These are phyloP conservation scores for Hormaphis cornu DNA, from an alignment of 1,140 invertebrate species.

Conservation along the genomic window DNA sequence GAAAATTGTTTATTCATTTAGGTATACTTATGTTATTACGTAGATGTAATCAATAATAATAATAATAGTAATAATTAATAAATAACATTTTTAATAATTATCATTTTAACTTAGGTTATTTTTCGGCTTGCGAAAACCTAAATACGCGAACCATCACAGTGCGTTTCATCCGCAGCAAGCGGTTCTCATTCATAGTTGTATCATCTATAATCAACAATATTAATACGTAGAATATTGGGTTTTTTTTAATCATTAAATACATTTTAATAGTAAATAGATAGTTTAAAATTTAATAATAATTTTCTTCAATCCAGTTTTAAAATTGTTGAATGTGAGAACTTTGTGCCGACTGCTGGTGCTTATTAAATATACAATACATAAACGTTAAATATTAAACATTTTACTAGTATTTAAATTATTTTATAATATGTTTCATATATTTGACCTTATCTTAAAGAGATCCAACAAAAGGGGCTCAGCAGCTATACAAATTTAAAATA, in stretches of 20 bases:
- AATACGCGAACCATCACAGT: conserved; percentile 28
- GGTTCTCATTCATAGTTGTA: conserved; percentile 13
- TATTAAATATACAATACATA: conserved; percentile 12
- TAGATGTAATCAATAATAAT: conserved; percentile 13
- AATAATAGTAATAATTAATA: conserved; percentile 29
- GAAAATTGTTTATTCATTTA: conserved; percentile 11
- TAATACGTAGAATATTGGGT: neutral
- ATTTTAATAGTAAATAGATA: conserved; percentile 6
- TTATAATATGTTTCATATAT: neutral
- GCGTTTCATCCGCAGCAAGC: conserved; percentile 21
- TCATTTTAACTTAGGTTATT: neutral
- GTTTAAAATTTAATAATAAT: neutral
- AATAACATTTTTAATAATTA: conserved; percentile 26
- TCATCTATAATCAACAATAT: conserved; percentile 31
- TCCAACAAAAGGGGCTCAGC: conserved; percentile 28
- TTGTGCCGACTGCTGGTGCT: conserved; percentile 5
- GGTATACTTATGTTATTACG: conserved; percentile 6
- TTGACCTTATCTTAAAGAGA: conserved; percentile 13
- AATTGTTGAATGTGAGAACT: neutral
- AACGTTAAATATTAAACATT: no score
- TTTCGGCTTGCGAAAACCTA: conserved; percentile 7
- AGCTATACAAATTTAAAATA: neutral
- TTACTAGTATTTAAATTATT: conserved; percentile 6
- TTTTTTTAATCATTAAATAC: neutral
- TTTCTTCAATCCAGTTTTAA: neutral